A percentile compares a stretch with the other conserved stretches of the same genome.
Evolutionary conservation across 2,797 vertebrate species (phyloP).

Genomic region (Sitta carolinensis): DNA sequence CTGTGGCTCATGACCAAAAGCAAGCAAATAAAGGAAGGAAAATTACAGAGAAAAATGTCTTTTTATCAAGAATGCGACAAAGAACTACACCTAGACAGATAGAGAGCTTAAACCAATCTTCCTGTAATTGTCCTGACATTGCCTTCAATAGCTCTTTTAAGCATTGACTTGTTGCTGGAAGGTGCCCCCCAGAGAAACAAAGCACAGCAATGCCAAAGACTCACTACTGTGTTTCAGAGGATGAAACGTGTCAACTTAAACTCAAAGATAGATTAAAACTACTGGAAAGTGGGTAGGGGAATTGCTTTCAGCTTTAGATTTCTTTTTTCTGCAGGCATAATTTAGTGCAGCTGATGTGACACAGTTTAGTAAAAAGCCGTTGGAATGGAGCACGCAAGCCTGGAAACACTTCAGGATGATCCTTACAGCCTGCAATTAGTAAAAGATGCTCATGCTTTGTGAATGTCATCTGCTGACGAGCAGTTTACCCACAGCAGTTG

Average conservation of each 20-base stretch:
- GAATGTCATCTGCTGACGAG: neutral
- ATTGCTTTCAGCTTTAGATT: constrained; percentile 50
- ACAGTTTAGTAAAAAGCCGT: neutral
- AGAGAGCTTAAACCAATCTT: constrained; percentile 48
- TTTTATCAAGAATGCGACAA: constrained; percentile 18
- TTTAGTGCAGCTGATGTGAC: constrained; percentile 51
- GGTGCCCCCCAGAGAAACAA: constrained; percentile 44
- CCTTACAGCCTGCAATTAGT: neutral
- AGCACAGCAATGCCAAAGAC: neutral
- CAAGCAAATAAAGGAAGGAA: constrained; percentile 7
- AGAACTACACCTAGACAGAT: constrained; percentile 41
- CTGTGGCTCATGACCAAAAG: neutral
- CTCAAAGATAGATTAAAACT: constrained; percentile 31
- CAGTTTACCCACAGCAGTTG: neutral
- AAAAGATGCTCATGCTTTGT: neutral
- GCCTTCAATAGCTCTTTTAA: constrained; percentile 46
- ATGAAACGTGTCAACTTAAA: constrained; percentile 44
- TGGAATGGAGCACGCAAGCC: neutral
- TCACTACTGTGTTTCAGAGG: neutral
- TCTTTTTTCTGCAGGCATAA: constrained; percentile 35
- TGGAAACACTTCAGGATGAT: constrained; percentile 46
- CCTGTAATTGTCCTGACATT: constrained; percentile 46
- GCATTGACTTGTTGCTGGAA: constrained; percentile 12
- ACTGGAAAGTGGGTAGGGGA: constrained; percentile 4
- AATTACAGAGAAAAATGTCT: constrained; percentile 25